Evolutionary conservation across 2,888 invertebrate species (phyloP).

Genomic region (Plutella xylostella): DNA sequence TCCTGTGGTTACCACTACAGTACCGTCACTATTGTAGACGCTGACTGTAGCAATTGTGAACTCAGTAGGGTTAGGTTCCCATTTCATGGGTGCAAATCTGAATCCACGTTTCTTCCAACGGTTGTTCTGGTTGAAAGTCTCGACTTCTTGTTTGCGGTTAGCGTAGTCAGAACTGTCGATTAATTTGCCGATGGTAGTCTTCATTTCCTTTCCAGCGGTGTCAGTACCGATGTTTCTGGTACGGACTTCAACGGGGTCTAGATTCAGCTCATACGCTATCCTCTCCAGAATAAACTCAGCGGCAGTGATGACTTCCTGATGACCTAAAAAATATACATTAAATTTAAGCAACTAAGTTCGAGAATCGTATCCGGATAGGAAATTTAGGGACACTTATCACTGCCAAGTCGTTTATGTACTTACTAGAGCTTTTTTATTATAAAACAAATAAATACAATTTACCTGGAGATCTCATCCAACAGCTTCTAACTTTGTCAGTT

Average conservation of each 20-base stretch:
- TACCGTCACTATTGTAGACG: constrained; percentile 73
- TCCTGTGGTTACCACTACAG: constrained; percentile 74
- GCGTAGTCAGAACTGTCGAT: constrained; percentile 62
- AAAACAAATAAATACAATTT: constrained; percentile 15
- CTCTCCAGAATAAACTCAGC: constrained; percentile 75
- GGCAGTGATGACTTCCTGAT: constrained; percentile 43
- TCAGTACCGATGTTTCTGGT: constrained; percentile 53
- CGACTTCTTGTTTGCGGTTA: constrained; percentile 49
- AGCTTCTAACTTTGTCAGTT: constrained; percentile 75
- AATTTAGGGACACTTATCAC: too few species aligned
- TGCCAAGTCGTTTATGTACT: too few species aligned
- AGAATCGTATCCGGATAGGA: too few species aligned
- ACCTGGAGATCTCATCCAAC: constrained; percentile 78
- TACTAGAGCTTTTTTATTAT: too few species aligned
- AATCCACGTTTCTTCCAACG: constrained; percentile 80
- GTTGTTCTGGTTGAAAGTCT: constrained; percentile 71
- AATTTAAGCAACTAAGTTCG: too few species aligned
- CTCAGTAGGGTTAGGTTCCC: constrained; percentile 49
- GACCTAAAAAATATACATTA: background rate
- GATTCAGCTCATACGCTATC: constrained; percentile 58
- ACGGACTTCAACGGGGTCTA: constrained; percentile 69
- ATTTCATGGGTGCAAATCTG: constrained; percentile 71
- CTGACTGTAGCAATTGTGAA: constrained; percentile 71
- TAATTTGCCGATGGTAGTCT: constrained; percentile 60
- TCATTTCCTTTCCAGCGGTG: constrained; percentile 31